These are phyloP conservation scores for Polypterus senegalus DNA, from an alignment of 2,113 vertebrate genomes.

Conservation along the genomic window DNA sequence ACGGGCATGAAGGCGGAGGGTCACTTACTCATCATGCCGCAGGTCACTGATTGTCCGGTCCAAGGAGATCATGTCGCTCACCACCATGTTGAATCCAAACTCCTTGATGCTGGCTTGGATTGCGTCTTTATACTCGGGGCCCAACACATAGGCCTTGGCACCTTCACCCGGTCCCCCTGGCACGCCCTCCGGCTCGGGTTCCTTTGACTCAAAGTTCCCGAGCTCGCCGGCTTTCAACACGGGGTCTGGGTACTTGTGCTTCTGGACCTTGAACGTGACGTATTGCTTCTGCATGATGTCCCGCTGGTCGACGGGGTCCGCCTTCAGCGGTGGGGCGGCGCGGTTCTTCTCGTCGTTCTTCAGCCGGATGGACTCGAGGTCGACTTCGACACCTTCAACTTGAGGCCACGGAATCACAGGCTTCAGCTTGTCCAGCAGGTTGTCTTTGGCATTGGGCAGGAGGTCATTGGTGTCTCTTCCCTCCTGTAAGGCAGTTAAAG, in stretches of 20 bases:
- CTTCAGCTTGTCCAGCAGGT: constrained; percentile 60
- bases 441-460: constrained; percentile 50
- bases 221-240: constrained; percentile 63
- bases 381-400: constrained; percentile 92
- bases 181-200: constrained; percentile 75
- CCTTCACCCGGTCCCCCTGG: constrained; percentile 78
- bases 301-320: constrained; percentile 56
- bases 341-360: constrained; percentile 60
- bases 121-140: constrained; percentile 75
- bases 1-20: not conserved
- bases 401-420: constrained; percentile 93
- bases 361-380: constrained; percentile 82
- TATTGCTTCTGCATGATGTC: constrained; percentile 82
- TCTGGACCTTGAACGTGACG: constrained; percentile 83
- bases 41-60: constrained; percentile 82
- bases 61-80: constrained; percentile 95
- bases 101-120: constrained; percentile 88
- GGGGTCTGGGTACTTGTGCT: constrained; percentile 61
- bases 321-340: constrained; percentile 33
- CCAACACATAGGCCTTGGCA: constrained; percentile 75
- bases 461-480: constrained; percentile 47
- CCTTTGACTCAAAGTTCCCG: constrained; percentile 86
- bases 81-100: constrained; percentile 98
- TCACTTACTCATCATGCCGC: constrained; percentile 90
- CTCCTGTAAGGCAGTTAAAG: constrained; percentile 45